These are phyloP conservation scores for Danio aesculapii DNA, from an alignment of 2,797 vertebrate genomes.

Conservation along the genomic window DNA sequence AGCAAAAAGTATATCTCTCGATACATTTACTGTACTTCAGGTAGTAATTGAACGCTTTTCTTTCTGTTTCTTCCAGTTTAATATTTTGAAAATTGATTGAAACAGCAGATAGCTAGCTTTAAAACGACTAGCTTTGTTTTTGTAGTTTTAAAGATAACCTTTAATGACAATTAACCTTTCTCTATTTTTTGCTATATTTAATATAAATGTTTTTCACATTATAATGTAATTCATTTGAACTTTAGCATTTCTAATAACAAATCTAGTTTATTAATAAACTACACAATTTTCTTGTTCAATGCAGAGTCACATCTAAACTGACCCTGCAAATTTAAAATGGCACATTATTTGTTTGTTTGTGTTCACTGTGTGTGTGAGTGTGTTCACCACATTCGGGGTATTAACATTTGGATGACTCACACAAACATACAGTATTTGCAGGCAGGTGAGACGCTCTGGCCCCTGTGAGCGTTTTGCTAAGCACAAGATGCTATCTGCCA, in stretches of 20 bases:
- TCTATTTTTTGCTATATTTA: neutral
- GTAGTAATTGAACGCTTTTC: neutral
- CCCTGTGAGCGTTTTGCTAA: constrained; percentile 21
- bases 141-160: neutral
- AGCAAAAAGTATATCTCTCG: too few species aligned
- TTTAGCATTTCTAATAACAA: neutral
- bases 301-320: neutral
- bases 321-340: constrained; percentile 1
- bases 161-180: neutral
- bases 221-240: neutral
- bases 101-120: neutral
- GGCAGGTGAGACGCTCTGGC: constrained; percentile 1
- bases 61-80: neutral
- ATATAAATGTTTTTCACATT: too few species aligned
- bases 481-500: constrained; percentile 41
- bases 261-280: constrained; percentile 11
- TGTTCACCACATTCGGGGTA: neutral
- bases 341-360: neutral
- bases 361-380: constrained; percentile 3
- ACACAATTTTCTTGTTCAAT: neutral
- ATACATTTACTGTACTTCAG: neutral
- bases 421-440: constrained; percentile 33
- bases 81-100: neutral
- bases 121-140: neutral
- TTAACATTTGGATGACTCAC: constrained; percentile 32